A percentile compares a stretch with the other conserved stretches of the same genome.
phyloP scores from a whole-genome alignment of 1,140 invertebrate genomes.

The Camponotus pennsylvanicus region DNA sequence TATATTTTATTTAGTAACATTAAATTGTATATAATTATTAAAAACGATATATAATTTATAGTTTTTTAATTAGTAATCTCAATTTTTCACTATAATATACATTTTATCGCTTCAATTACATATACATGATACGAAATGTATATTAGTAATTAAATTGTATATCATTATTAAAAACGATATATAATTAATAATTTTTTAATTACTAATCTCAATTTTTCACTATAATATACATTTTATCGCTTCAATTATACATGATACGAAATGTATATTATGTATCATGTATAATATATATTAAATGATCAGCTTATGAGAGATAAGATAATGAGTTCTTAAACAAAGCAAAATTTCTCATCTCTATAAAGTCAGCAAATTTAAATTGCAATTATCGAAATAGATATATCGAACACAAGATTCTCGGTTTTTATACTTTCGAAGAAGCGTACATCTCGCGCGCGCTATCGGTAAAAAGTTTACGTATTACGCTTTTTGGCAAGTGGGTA shows the following conservation, averaged over 20 bases:
- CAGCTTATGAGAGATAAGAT: neutral
- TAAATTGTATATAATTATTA: neutral
- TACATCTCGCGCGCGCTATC: slow-evolving; percentile 29
- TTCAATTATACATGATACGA: neutral
- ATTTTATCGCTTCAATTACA: neutral
- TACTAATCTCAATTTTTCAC: slow-evolving; percentile 4
- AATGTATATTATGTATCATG: neutral
- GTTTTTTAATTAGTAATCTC: slow-evolving; percentile 17
- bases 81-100: slow-evolving; percentile 10
- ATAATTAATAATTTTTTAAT: slow-evolving; percentile 8
- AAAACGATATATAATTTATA: too few species aligned
- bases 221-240: neutral
- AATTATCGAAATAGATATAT: slow-evolving; percentile 29
- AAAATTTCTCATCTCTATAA: neutral
- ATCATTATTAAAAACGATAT: neutral
- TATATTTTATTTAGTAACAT: neutral
- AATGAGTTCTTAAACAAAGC: neutral
- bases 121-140: neutral
- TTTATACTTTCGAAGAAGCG: slow-evolving; percentile 44
- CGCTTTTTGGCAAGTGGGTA: slow-evolving; percentile 71
- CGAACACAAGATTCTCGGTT: slow-evolving; percentile 43
- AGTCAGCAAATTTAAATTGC: neutral
- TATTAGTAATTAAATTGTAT: neutral
- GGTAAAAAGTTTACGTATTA: slow-evolving; percentile 73
- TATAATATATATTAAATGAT: neutral